phyloP scores from a whole-genome alignment of 2,888 invertebrate genomes.

The Sipha maydis region DNA sequence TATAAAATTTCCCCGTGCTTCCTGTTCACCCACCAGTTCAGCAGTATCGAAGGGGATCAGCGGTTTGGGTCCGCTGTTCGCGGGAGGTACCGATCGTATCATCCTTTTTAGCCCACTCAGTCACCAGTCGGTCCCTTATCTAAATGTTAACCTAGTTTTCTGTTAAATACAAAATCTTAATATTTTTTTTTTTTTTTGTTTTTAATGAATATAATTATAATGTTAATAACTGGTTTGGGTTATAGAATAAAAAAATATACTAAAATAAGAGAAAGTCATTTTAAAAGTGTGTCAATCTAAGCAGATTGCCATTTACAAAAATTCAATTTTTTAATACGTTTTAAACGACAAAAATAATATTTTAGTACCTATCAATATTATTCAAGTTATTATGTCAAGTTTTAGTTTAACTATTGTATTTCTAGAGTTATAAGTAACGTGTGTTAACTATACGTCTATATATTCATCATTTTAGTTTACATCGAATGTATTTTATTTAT shows the following conservation, averaged over 20 bases:
- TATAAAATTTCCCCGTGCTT: too few species aligned
- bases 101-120: too few species aligned
- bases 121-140: too few species aligned
- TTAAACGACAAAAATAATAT: not conserved
- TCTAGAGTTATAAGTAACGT: not conserved
- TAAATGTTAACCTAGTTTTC: too few species aligned
- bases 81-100: too few species aligned
- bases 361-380: too few species aligned
- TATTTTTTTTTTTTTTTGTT: not conserved
- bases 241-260: too few species aligned
- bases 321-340: not conserved
- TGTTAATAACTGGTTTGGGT: not conserved
- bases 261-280: slow-evolving; percentile 30
- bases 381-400: not conserved
- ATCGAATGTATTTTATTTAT: not conserved
- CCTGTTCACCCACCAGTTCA: too few species aligned
- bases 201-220: not conserved
- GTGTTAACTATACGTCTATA: not conserved
- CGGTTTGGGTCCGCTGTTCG: too few species aligned
- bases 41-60: too few species aligned
- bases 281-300: slow-evolving; percentile 3
- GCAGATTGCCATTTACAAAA: not conserved
- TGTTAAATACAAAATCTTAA: too few species aligned
- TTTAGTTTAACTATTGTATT: not conserved
- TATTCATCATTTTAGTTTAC: not conserved